Evolutionary conservation across 2,797 vertebrate genomes (phyloP), one percentile per base, ranked within the genome.

Genomic region (Diglossa cyanea): DNA sequence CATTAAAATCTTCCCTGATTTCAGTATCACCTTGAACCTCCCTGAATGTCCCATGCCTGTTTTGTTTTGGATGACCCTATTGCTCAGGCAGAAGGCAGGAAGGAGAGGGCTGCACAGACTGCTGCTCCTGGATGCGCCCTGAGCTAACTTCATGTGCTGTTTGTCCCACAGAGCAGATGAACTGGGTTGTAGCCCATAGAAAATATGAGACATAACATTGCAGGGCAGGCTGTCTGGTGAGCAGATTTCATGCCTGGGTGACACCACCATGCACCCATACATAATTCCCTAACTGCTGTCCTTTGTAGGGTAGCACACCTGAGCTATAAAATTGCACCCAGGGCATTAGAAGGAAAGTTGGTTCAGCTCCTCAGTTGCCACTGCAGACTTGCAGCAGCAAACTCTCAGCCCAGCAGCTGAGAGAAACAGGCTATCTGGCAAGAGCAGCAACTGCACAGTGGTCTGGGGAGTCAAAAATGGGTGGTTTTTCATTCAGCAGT

Each of bases 201-300:
- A 47, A 40, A 66, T 25, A 61, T 0, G 1, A 51, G 63, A 37
- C 19, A 54, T 2, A 21, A n/a, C 31, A 11, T 5, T 42, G 50
- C 40, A 70, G 37, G 17, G 44, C 11, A 37, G 62, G 33, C 60
- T n/a, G 40, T 28, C 62, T 57, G 37, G n/a, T 35, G 44, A 66
- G 74, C 1, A 17, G 45, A 42, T 60, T 31, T 68, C 44, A 24
- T 8, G 47, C 35, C 18, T 26, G 54, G 28, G 30, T 74, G 61
- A 82, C 50, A 31, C 50, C 39, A 54, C 44, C 2, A 2, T 0
- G 0, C 17, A 40, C 17, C 39, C 35, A 26, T 17, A 17, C 5
- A 0, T 15, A 7, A 39, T 53, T 78, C 26, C 67, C 44, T 60
- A 57, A 37, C 17, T n/a, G 17, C 47, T 85, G 37, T 33, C 31